Evolutionary conservation across 2,888 invertebrate species (phyloP), one percentile per base, ranked within the genome.

Genomic region (Crossocerus cetratus): DNA sequence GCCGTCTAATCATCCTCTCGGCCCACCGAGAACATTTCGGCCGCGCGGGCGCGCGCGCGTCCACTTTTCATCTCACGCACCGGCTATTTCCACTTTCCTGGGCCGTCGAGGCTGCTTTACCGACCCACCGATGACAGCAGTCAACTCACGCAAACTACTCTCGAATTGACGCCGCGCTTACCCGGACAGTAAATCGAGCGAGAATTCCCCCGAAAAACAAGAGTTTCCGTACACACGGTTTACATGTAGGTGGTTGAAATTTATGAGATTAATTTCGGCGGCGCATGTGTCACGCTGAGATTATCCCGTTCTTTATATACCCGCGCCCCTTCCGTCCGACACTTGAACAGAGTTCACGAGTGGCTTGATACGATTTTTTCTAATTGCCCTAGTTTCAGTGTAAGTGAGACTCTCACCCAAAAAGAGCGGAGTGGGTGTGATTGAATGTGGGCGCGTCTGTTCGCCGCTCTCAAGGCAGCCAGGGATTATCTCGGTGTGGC

Each of bases 1-100:
- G 20, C 45, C 57, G 54, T 69, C 77, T 62, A 75, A 77, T 77
- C 69, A 72, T 75, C 72, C 53, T 54, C 57, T 69, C 76, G 23
- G 54, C 49, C 42, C 11, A 49, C 43, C 54, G 11, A 32, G 32
- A 32, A 32, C 32, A 32, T 42, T 55, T 55, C 56, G 42, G 42
- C 13, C n/a, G 11, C 21, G 62, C 5, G 32, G 20, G 23, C 16
- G 42, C 65, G 8, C n/a, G 11, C 21, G 62, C 5, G 32, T 22
- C 43, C 16, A 44, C 65, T 74, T 76, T 55, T 57, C 55, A 32
- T 57, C 65, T 69, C 68, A 16, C 43, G 43, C 66, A 45, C 32
- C 32, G 8, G 0, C 32, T 32, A 4, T 32, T 32, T 32, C 32
- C 32, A 32, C 32, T 32, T 32, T 32, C 32, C 32, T 8, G 11